Conservation (phyloP, 1,140 invertebrate species). For the Orussus abietinus region DNA sequence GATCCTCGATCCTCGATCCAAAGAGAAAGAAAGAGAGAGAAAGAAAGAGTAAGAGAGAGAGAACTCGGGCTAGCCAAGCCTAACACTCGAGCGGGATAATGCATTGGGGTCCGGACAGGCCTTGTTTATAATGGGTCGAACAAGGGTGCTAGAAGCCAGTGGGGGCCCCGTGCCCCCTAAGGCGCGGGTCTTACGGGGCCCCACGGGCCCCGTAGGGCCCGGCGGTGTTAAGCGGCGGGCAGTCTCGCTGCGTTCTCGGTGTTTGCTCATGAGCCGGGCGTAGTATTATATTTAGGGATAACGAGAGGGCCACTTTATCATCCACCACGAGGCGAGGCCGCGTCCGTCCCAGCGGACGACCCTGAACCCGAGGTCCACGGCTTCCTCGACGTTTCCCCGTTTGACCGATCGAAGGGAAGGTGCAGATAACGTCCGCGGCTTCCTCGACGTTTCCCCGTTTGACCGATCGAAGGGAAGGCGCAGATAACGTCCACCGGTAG, state of each 20-base stretch:
- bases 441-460: too few relatives aligned
- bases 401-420: too few relatives aligned
- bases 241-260: constrained; percentile 41
- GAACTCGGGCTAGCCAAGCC: constrained; percentile 58
- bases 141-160: constrained; percentile 53
- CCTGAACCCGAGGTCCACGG: too few relatives aligned
- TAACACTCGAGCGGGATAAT: constrained; percentile 43
- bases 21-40: too few relatives aligned
- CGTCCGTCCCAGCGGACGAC: too few relatives aligned
- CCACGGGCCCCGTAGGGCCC: constrained; percentile 23
- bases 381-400: too few relatives aligned
- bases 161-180: constrained; percentile 45
- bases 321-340: too few relatives aligned
- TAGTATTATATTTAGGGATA: constrained; percentile 52
- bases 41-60: constrained; percentile 57
- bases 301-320: constrained; percentile 52
- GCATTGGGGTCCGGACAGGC: constrained; percentile 41
- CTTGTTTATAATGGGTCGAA: constrained; percentile 53
- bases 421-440: too few relatives aligned
- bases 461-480: too few relatives aligned
- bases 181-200: constrained; percentile 44
- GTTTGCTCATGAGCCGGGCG: constrained; percentile 50
- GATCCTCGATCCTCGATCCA: too few relatives aligned
- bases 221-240: constrained; percentile 46
- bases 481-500: too few relatives aligned